Base-by-base conservation (phyloP, 2,888 invertebrate species). In the Fabriciana adippe region DNA sequence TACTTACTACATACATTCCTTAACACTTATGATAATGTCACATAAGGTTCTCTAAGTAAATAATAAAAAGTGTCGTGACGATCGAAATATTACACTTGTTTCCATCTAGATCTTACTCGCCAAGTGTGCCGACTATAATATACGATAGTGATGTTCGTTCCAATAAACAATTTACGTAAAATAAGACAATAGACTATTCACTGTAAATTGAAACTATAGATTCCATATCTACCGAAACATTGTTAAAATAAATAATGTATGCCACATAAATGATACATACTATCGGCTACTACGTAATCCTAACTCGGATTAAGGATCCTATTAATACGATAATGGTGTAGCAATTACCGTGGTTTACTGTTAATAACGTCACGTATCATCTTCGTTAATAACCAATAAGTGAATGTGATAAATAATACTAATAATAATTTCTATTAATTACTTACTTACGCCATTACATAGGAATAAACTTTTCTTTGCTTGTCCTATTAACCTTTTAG, bases 261-360 rank as follows among this genome's bases (percentile, higher is more conserved):
- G 15, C 8, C 15, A 41, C 54, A 60, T 57, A 50, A 51, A 41
- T 53, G 14, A 48, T 60, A 55, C 18, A 55, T 50, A 47, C 48
- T 60, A 21, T 57, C 56, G 55, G 66, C 48, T 60, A 21, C 51
- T 65, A 26, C 31, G 35, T 60, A 55, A 55, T 66, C 54, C 54
- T 55, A 47, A 57, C 53, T 53, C 16, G 47, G 54, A 54, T 55
- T 60, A 66, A 13, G 56, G 56, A 57, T 51, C 48, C 47, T 21
- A 53, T 45, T 41, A 65, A 57, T 51, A 55, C 47, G 31, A 21
- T 56, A 56, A 64, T 56, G 48, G 50, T 48, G 3, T 55, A 55
- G 50, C 16, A 48, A 41, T 64, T 56, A 64, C 60, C 18, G 35
- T 51, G 35, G 31, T 35, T 60, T 50, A 31, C 31, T 50, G 51